These are phyloP conservation scores for Neuroterus valhalla DNA, from an alignment of 1,140 invertebrate species.

Conservation along the genomic window DNA sequence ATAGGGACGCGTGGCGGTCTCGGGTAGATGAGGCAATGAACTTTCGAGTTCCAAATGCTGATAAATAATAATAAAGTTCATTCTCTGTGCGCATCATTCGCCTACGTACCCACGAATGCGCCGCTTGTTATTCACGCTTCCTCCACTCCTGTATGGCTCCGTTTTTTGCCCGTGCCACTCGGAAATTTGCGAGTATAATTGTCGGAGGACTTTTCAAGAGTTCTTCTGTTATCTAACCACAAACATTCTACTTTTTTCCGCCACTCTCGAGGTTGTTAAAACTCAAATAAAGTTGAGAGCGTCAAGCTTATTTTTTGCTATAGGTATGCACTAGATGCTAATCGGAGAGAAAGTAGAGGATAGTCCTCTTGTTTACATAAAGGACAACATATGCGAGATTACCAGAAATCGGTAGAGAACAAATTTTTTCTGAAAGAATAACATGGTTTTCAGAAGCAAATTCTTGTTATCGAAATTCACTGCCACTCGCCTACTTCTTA, in stretches of 20 bases:
- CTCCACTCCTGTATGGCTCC: conserved; percentile 5
- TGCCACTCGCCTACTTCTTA: too few relatives aligned
- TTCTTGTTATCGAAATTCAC: too few relatives aligned
- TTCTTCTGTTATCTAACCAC: conserved; percentile 37
- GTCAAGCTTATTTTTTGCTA: conserved; percentile 15
- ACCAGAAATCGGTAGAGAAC: too few relatives aligned
- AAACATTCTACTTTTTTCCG: conserved; percentile 30
- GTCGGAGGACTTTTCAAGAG: conserved; percentile 45
- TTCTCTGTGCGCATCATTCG: conserved; percentile 43
- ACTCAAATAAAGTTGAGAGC: conserved; percentile 9
- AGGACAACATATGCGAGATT: too few relatives aligned
- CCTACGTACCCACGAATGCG: conserved; percentile 37
- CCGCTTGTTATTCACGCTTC: conserved; percentile 10
- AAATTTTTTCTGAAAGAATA: too few relatives aligned
- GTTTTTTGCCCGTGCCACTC: conserved; percentile 40
- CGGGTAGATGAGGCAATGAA: too few relatives aligned
- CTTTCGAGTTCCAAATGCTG: too few relatives aligned
- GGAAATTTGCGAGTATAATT: conserved; percentile 54
- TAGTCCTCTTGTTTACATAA: background rate
- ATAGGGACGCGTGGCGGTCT: too few relatives aligned
- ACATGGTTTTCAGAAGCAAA: too few relatives aligned
- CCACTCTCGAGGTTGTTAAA: background rate
- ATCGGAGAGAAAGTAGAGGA: conserved; percentile 17
- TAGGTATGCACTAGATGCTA: conserved; percentile 9
- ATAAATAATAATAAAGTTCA: conserved; percentile 56